Percentiles rank a stretch among this genome's conserved stretches.
phyloP scores from a whole-genome alignment of 2,797 vertebrate genomes.

The Lutjanus campechanus region DNA sequence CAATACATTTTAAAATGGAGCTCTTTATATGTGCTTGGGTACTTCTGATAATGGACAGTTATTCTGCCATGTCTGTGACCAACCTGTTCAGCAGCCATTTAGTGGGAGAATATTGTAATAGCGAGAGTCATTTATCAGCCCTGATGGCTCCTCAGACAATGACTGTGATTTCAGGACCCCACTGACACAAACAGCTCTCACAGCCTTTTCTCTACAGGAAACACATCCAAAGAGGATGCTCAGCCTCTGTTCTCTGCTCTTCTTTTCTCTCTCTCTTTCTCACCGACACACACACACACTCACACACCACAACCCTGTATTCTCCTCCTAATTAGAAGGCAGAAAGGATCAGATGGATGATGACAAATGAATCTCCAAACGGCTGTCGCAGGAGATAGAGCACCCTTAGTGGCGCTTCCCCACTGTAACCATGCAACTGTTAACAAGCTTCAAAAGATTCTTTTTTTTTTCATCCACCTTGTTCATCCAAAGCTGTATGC shows the following conservation, averaged over 20 bases:
- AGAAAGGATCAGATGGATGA: slow-evolving; percentile 56
- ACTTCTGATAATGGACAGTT: slow-evolving; percentile 47
- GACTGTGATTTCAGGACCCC: slow-evolving; percentile 50
- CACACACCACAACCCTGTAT: slow-evolving; percentile 33
- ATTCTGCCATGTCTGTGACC: slow-evolving; percentile 54
- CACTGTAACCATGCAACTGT: slow-evolving; percentile 23
- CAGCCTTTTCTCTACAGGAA: slow-evolving; percentile 46
- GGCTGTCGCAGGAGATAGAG: slow-evolving; percentile 43
- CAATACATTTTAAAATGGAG: slow-evolving; percentile 45
- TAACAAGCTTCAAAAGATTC: slow-evolving; percentile 46
- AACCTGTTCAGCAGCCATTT: slow-evolving; percentile 62
- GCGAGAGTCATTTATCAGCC: slow-evolving; percentile 66
- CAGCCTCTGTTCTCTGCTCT: slow-evolving; percentile 41
- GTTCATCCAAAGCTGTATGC: slow-evolving; percentile 12
- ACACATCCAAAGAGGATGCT: slow-evolving; percentile 33
- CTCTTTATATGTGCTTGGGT: slow-evolving; percentile 40
- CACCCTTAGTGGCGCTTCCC: slow-evolving; percentile 44
- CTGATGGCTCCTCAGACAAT: slow-evolving; percentile 59
- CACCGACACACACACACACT: no score
- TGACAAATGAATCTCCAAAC: slow-evolving; percentile 71
- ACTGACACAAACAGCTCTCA: slow-evolving; percentile 48
- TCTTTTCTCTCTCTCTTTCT: background rate
- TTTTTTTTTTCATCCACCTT: background rate
- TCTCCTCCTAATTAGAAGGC: slow-evolving; percentile 72
- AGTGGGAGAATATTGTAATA: slow-evolving; percentile 62